These are phyloP conservation scores for Ormyrus labotus DNA, from an alignment of 2,888 invertebrate genomes.

Conservation along the genomic window DNA sequence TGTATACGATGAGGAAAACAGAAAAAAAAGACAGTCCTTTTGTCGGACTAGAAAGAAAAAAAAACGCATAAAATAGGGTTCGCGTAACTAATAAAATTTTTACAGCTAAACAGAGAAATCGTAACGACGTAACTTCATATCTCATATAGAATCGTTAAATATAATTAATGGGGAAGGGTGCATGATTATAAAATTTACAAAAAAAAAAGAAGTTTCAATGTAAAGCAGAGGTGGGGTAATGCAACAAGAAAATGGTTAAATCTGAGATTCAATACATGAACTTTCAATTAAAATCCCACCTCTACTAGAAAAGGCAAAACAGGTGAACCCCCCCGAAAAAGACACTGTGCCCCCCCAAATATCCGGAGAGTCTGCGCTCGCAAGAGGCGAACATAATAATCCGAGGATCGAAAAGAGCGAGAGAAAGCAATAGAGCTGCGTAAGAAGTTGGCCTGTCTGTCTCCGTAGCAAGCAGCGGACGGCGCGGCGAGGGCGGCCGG, in stretches of 20 bases:
- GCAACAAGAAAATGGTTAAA: no score
- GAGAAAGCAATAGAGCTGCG: slow-evolving; percentile 1
- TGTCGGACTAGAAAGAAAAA: neutral
- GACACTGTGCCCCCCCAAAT: no score
- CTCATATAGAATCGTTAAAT: neutral
- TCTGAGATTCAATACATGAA: no score
- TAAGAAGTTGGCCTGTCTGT: slow-evolving; percentile 13
- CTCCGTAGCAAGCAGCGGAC: slow-evolving; percentile 81
- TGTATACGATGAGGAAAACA: neutral
- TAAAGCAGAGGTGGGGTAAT: slow-evolving; percentile 21
- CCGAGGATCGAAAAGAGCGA: neutral
- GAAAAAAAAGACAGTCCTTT: slow-evolving; percentile 9
- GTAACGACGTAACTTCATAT: neutral
- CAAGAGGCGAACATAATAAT: neutral
- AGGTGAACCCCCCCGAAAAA: no score
- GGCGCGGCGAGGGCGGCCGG: slow-evolving; percentile 88
- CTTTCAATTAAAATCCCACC: neutral
- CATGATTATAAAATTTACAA: neutral
- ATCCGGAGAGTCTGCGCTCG: neutral
- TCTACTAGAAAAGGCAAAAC: neutral
- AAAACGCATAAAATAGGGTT: neutral
- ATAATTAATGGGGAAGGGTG: neutral
- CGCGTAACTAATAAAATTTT: slow-evolving; percentile 45
- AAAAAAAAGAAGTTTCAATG: neutral
- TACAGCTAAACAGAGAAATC: slow-evolving; percentile 27